Evolutionary conservation across 2,113 vertebrate genomes (phyloP), one percentile per base, ranked within the genome.

Genomic region (Holacanthus passer): DNA sequence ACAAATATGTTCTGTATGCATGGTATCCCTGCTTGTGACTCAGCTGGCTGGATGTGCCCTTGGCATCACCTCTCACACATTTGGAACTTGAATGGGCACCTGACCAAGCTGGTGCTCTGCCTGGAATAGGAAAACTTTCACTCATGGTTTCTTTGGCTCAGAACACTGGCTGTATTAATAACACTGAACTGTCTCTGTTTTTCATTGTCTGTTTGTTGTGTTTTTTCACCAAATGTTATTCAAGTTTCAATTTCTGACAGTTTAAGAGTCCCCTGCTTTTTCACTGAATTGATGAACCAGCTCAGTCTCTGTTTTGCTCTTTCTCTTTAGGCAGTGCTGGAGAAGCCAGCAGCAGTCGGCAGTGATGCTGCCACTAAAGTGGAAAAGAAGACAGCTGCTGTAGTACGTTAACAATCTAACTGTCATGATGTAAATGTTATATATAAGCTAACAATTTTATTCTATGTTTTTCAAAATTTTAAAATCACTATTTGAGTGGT

Each of bases 241-340:
- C 1, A 16, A n/a, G 4, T 6, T 22, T 41, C 2, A 29, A 1
- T 45, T 58, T 41, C 9, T 56, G 5, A 5, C 24, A 22, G 27
- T 16, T 13, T 5, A 12, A 5, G 19, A 32, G 14, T 32, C 12
- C 45, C 2, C 7, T 50, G 2, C 5, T 39, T 27, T 5, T 20
- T 31, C 24, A 45, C 27, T 45, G 29, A 35, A 24, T 37, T 24
- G 9, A 47, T 48, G 0, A 27, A 7, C 41, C 48, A 52, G 48
- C 48, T 52, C n/a, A 12, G 14, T 17, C 3, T 41, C 12, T 45
- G 27, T 60, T 41, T 69, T 29, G 3, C 3, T 47, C 16, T 67
- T 63, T 45, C n/a, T 70, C 53, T 41, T 19, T 37, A 92, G 93
- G 92, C 87, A 0, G 91, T 92, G 70, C 24, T 94, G 74, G 93